These are phyloP conservation scores for Blera fallax DNA, from an alignment of 2,888 invertebrate species.

Conservation along the genomic window DNA sequence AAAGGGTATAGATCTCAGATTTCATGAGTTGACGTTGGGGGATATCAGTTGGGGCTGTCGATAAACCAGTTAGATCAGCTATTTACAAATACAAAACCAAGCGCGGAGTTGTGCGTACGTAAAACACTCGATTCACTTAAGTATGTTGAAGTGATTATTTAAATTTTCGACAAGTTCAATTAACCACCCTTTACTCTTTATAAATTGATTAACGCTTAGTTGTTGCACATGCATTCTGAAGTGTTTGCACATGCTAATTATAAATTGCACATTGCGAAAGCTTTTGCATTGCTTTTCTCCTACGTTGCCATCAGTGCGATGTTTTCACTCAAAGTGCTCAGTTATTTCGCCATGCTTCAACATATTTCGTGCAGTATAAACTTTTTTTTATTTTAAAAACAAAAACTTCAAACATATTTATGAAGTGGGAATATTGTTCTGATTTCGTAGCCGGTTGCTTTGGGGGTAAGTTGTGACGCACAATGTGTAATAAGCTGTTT, in stretches of 20 bases:
- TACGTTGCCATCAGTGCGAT: constrained; percentile 44
- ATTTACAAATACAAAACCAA: too few relatives aligned
- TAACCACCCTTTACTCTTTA: background rate
- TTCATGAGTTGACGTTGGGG: too few relatives aligned
- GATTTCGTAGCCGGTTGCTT: constrained; percentile 84
- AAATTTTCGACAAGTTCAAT: too few relatives aligned
- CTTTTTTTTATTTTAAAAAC: constrained; percentile 8
- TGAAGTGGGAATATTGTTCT: constrained; percentile 80
- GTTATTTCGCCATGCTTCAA: constrained; percentile 32
- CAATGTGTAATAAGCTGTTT: background rate
- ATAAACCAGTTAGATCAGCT: too few relatives aligned
- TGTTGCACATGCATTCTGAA: constrained; percentile 13
- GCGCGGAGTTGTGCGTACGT: too few relatives aligned
- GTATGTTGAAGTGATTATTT: too few relatives aligned
- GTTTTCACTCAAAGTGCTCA: constrained; percentile 45
- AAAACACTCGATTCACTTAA: too few relatives aligned
- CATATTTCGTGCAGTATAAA: background rate
- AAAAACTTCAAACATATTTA: constrained; percentile 48
- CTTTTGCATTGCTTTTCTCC: constrained; percentile 24
- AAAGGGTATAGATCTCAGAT: too few relatives aligned
- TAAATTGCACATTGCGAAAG: constrained; percentile 43
- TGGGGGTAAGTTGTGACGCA: constrained; percentile 82
- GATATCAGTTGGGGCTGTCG: too few relatives aligned
- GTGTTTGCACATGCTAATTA: constrained; percentile 40
- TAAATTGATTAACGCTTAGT: background rate